Percentiles rank a stretch among this genome's conserved stretches.
Evolutionary conservation across 2,797 vertebrate genomes (phyloP).

Genomic region (Passerculus sandwichensis): DNA sequence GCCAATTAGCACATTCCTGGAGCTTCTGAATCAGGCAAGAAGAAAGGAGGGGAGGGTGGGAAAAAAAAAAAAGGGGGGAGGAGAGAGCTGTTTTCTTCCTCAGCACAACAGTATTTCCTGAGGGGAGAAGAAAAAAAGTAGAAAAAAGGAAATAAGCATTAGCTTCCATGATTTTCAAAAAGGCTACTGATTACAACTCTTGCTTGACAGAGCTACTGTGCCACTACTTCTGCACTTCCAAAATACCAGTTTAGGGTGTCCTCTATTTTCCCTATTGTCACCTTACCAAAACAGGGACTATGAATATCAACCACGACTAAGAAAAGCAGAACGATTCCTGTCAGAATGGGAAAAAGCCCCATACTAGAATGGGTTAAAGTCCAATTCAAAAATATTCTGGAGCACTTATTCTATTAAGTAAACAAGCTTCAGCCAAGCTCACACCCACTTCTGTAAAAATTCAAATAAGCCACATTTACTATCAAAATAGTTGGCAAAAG

Average conservation of each 20-base stretch:
- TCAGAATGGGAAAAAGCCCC: neutral
- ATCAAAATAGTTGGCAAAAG: slow-evolving; percentile 54
- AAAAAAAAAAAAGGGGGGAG: neutral
- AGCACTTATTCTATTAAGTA: neutral
- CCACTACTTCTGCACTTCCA: neutral
- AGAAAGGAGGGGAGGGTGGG: neutral
- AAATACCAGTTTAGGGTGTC: neutral
- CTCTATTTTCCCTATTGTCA: neutral
- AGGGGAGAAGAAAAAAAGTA: neutral
- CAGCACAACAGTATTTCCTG: slow-evolving; percentile 43
- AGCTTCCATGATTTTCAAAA: neutral
- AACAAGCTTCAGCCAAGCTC: neutral
- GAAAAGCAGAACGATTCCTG: neutral
- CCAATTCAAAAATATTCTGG: neutral
- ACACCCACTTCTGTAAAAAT: slow-evolving; percentile 37
- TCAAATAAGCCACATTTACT: slow-evolving; percentile 48
- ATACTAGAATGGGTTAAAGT: neutral
- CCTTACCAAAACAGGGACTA: neutral
- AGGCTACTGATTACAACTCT: neutral
- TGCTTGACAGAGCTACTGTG: neutral
- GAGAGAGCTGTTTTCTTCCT: neutral
- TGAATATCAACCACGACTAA: neutral
- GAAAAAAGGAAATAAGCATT: neutral
- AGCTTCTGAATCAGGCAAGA: slow-evolving; percentile 48
- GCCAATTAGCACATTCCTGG: slow-evolving; percentile 63